Evolutionary conservation across 2,888 invertebrate species (phyloP), one percentile per base, ranked within the genome.

Genomic region (Anagyrus pseudococci): DNA sequence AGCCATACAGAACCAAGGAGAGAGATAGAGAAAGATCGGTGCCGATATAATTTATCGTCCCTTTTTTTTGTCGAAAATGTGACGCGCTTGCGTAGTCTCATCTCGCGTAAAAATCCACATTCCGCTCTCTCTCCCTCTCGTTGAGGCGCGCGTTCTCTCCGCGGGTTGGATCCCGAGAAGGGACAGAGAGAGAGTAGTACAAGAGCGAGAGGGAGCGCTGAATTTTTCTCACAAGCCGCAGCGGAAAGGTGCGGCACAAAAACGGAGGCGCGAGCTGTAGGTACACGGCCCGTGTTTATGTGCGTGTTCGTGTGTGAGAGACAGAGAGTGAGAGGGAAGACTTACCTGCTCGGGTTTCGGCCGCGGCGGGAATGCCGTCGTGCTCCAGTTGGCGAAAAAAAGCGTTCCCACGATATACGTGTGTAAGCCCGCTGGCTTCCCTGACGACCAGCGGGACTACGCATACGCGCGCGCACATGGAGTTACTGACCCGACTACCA

Each of bases 321-420:
- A n/a, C n/a, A n/a, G n/a, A n/a, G n/a, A n/a, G n/a, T n/a, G n/a
- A n/a, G n/a, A n/a, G n/a, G n/a, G n/a, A n/a, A n/a, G n/a, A n/a
- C n/a, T n/a, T 77, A 77, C 76, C 77, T 77, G 76, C 75, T 72
- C 70, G 69, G 68, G 70, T 73, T 73, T 74, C 70, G 71, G 61
- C 60, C 40, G 7, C 4, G 37, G 46, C 8, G 48, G 29, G 19
- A 47, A 23, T 8, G 29, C 20, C 44, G 25, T 37, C 54, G 54
- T 76, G 79, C 79, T 79, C 78, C 75, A 79, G 76, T 80, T 80
- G 75, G 75, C 75, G 55, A 67, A 67, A 77, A 75, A 76, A 79
- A 77, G 29, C 68, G 76, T 80, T 80, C 80, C 79, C 80, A 80
- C 80, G 80, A 79, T 77, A 73, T 72, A 29, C 72, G 71, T 70